Evolutionary conservation across 2,113 vertebrate genomes (phyloP).

Genomic region (Entelurus aequoreus): DNA sequence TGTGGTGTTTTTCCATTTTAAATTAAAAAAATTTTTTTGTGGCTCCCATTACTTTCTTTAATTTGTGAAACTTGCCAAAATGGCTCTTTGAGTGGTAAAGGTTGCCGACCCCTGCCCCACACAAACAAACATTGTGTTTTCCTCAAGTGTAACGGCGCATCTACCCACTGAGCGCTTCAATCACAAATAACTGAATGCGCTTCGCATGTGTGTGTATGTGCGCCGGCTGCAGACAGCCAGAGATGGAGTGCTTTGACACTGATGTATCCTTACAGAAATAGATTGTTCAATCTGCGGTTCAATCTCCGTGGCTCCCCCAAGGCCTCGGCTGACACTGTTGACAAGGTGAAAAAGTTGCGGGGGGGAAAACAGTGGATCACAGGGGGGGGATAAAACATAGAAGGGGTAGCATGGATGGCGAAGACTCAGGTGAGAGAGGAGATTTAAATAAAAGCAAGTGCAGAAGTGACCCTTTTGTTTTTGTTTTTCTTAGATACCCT

Average conservation of each 20-base stretch:
- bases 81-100: too few species aligned
- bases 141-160: conserved; percentile 34
- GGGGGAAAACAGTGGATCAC: conserved; percentile 22
- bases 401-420: conserved; percentile 25
- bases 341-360: conserved; percentile 53
- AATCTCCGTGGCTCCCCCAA: conserved; percentile 54
- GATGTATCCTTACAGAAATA: conserved; percentile 70
- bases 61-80: too few species aligned
- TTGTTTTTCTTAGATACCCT: too few species aligned
- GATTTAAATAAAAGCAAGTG: too few species aligned
- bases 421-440: neutral
- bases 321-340: conserved; percentile 54
- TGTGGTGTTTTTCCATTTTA: too few species aligned
- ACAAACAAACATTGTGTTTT: conserved; percentile 14
- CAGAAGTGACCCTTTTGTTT: too few species aligned
- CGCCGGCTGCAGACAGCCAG: conserved; percentile 38
- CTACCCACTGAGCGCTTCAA: conserved; percentile 56
- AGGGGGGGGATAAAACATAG: conserved; percentile 7
- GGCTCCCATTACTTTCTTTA: too few species aligned
- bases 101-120: too few species aligned
- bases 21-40: too few species aligned
- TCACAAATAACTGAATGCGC: conserved; percentile 49
- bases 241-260: conserved; percentile 65
- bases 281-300: conserved; percentile 68
- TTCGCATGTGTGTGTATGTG: conserved; percentile 28